A percentile compares a stretch with the other conserved stretches of the same genome.
phyloP scores from a whole-genome alignment of 2,113 vertebrate species.

The Syngnathoides biaculeatus region DNA sequence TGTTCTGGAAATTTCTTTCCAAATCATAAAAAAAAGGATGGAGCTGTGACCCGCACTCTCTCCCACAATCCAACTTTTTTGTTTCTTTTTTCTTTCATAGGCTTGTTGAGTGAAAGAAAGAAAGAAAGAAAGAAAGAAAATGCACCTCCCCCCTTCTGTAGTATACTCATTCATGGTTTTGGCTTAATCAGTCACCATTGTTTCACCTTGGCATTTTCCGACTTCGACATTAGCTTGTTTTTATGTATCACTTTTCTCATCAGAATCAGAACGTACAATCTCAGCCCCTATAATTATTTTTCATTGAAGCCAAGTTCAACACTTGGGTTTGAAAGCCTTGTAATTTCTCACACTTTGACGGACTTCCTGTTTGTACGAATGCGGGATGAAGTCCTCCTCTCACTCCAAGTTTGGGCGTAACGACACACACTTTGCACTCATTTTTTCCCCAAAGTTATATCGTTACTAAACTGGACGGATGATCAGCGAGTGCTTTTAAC shows the following conservation, averaged over 20 bases:
- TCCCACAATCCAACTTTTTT: background rate
- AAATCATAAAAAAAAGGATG: constrained; percentile 5
- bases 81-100: background rate
- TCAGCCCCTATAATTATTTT: background rate
- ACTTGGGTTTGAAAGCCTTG: background rate
- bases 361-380: background rate
- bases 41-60: constrained; percentile 1
- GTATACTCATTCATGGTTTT: background rate
- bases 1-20: constrained; percentile 10
- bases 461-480: background rate
- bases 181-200: background rate
- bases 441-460: background rate
- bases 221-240: background rate
- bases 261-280: background rate
- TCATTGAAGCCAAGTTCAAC: background rate
- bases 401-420: background rate
- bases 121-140: too few species aligned
- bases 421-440: background rate
- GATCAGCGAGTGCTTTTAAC: background rate
- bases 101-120: background rate
- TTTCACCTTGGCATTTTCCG: background rate
- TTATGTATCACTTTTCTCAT: background rate
- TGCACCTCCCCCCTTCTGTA: background rate
- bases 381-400: background rate
- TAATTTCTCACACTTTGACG: background rate